Evolutionary conservation across 2,888 invertebrate species (phyloP), one percentile per base, ranked within the genome.

Genomic region (Mimas tiliae): DNA sequence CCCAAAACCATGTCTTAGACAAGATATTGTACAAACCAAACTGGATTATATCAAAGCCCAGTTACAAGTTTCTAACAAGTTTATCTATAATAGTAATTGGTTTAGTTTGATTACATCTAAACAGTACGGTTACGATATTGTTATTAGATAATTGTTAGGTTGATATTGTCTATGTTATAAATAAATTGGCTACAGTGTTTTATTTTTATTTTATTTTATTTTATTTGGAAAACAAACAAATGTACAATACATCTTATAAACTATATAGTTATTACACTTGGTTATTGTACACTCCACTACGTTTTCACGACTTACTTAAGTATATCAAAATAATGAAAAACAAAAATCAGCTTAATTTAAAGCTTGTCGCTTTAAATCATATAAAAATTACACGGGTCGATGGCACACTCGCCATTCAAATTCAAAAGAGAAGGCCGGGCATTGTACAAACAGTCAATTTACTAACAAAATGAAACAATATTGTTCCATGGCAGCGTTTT

Each of bases 71-170:
- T 9, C 8, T 34, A 58, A 65, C 65, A 65, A 65, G 48, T 65
- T 48, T 55, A n/a, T 16, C 48, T 27, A 65, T 65, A 65, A 58
- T 50, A 62, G 21, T 65, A 58, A 65, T 65, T 65, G 50, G 47
- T 47, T 58, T 58, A 58, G 65, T 65, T 65, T 55, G 21, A 58
- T 65, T 16, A 58, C 38, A 42, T 58, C 65, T 58, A 33, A 64
- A 64, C 42, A 19, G 50, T 0, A 6, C 7, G 34, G 8, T 34
- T 51, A 34, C 9, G 11, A 33, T 34, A 14, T 42, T 62, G 33
- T 63, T 63, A 27, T 48, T 33, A 48, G 27, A 38, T 55, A 16
- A 8, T 34, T 38, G 8, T 16, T 16, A 16, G 11, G 1, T 45
- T 45, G 6, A 14, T 12, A 14, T 45, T 7, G 11, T 1, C 8